Percentiles rank a stretch among this genome's conserved stretches.
These are phyloP conservation scores for Seladonia tumulorum DNA, from an alignment of 2,888 invertebrate species.

Conservation along the genomic window DNA sequence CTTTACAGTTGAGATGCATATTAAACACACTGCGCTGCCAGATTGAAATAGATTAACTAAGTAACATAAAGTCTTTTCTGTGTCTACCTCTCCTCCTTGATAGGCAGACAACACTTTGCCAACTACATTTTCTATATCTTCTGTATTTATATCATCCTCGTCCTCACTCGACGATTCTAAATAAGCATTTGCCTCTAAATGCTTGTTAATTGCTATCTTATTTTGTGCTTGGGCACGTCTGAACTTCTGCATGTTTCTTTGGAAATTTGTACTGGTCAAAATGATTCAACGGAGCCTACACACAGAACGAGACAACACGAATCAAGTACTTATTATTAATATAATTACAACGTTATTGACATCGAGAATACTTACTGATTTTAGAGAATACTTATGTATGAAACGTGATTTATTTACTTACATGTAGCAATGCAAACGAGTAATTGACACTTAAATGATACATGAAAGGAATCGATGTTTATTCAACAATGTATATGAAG, in stretches of 20 bases:
- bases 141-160: conserved; percentile 76
- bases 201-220: conserved; percentile 78
- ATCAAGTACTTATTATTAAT: background rate
- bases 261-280: background rate
- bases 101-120: conserved; percentile 79
- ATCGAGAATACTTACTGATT: background rate
- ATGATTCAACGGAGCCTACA: background rate
- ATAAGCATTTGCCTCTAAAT: conserved; percentile 74
- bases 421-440: background rate
- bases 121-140: conserved; percentile 76
- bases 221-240: conserved; percentile 79
- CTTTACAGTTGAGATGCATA: conserved; percentile 95
- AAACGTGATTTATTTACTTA: conserved; percentile 18
- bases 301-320: background rate
- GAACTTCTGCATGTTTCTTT: conserved; percentile 80
- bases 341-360: background rate
- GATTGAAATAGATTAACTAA: conserved; percentile 92
- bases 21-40: conserved; percentile 93
- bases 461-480: background rate
- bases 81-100: conserved; percentile 81
- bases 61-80: conserved; percentile 88
- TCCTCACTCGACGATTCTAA: conserved; percentile 81
- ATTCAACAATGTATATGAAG: background rate
- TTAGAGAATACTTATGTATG: conserved; percentile 2
- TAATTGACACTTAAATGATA: background rate